Percentiles rank a stretch among this genome's conserved stretches.
Conservation (phyloP, 2,113 vertebrate species). For the Accipiter cooperii region DNA sequence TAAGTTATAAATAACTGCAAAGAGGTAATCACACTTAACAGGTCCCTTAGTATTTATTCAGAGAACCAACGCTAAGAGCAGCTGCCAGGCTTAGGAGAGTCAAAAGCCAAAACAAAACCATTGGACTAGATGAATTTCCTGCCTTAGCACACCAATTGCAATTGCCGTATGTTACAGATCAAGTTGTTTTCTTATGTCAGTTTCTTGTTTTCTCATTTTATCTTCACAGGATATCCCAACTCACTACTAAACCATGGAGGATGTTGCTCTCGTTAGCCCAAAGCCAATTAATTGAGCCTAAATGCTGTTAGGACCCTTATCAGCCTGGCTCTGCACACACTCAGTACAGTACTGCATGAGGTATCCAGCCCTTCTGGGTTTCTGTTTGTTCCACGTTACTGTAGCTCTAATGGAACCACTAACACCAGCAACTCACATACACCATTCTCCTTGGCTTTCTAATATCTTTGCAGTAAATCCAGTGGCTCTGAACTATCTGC, state of each 20-base stretch:
- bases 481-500: background rate
- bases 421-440: background rate
- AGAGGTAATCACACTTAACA: background rate
- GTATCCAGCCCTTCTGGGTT: background rate
- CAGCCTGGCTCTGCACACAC: background rate
- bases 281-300: background rate
- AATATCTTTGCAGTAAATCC: background rate
- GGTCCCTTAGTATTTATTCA: background rate
- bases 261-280: background rate
- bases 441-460: background rate
- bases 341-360: rapidly evolving
- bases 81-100: background rate
- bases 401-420: background rate
- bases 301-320: background rate
- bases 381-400: background rate
- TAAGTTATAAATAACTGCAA: background rate
- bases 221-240: background rate
- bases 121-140: background rate
- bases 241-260: background rate
- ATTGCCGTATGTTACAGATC: background rate
- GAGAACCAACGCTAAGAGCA: background rate
- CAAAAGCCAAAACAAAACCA: background rate
- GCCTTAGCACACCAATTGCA: background rate
- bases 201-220: background rate
- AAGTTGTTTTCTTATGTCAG: background rate